Percentiles rank a stretch among this genome's conserved stretches.
phyloP scores from a whole-genome alignment of 2,113 vertebrate genomes.

The Acrocephalus arundinaceus region DNA sequence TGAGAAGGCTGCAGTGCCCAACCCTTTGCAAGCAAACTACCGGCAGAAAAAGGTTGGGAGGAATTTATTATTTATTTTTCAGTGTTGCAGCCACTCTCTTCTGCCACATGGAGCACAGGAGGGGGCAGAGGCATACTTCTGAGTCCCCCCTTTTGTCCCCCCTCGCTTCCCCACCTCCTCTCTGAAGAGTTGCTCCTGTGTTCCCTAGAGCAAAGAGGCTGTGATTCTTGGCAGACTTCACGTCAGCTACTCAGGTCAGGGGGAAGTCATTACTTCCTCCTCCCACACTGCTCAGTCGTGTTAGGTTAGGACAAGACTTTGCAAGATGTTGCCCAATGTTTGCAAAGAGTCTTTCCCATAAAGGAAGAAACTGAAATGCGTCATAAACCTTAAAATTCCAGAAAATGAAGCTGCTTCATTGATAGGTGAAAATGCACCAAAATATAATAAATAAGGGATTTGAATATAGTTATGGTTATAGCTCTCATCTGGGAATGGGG shows the following conservation, averaged over 20 bases:
- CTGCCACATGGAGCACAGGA: conserved; percentile 35
- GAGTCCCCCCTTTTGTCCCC: not conserved
- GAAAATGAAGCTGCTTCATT: not conserved
- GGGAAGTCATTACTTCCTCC: conserved; percentile 67
- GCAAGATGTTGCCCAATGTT: conserved; percentile 14
- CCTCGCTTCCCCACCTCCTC: not conserved
- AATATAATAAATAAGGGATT: not conserved
- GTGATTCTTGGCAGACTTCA: conserved; percentile 65
- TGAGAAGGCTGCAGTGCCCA: not conserved
- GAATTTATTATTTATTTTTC: conserved; percentile 40
- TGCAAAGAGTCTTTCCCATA: conserved; percentile 50
- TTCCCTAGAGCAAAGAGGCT: conserved; percentile 54
- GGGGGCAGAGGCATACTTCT: conserved; percentile 23
- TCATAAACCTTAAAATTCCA: conserved; percentile 20
- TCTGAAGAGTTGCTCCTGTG: conserved; percentile 47
- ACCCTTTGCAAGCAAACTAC: not conserved
- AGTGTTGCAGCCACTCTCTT: conserved; percentile 12
- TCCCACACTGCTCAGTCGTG: conserved; percentile 51
- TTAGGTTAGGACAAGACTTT: conserved; percentile 60
- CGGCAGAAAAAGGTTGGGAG: not conserved
- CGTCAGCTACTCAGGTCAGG: conserved; percentile 63
- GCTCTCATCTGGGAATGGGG: not conserved
- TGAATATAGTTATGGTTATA: not conserved
- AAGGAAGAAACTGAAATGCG: conserved; percentile 5
- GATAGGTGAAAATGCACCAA: not conserved